A percentile compares a stretch with the other conserved stretches of the same genome.
Evolutionary conservation across 2,888 invertebrate species (phyloP).

Genomic region (Amphipyra berbera): DNA sequence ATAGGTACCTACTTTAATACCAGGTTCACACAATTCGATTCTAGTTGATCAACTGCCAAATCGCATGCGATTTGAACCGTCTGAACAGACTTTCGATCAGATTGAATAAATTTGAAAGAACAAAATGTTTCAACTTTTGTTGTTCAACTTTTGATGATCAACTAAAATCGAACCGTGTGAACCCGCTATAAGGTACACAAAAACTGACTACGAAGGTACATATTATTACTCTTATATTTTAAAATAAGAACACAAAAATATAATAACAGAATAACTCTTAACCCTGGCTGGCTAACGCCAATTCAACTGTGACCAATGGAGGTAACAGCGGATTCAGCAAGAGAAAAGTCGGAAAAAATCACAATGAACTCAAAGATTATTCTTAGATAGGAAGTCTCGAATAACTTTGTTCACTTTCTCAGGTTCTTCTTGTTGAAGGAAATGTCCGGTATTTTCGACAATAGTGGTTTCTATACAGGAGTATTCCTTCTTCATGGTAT

Average conservation of each 20-base stretch:
- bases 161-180: too few relatives aligned
- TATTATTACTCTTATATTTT: constrained; percentile 1
- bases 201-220: constrained; percentile 31
- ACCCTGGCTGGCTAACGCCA: not conserved
- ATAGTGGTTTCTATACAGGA: constrained; percentile 79
- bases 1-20: too few relatives aligned
- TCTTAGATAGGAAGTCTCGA: constrained; percentile 81
- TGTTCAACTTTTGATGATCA: too few relatives aligned
- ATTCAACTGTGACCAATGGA: not conserved
- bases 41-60: too few relatives aligned
- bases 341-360: not conserved
- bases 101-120: too few relatives aligned
- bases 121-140: too few relatives aligned
- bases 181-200: not conserved
- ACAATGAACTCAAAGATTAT: constrained; percentile 65
- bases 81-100: too few relatives aligned
- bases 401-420: constrained; percentile 86
- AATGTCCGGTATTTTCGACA: constrained; percentile 85
- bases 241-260: constrained; percentile 13
- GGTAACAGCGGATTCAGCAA: not conserved
- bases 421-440: constrained; percentile 89
- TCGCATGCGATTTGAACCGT: too few relatives aligned
- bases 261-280: constrained; percentile 1
- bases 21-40: too few relatives aligned
- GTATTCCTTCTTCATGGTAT: constrained; percentile 79